Conservation (phyloP, 2,888 invertebrate genomes). For the Lithophane socia region DNA sequence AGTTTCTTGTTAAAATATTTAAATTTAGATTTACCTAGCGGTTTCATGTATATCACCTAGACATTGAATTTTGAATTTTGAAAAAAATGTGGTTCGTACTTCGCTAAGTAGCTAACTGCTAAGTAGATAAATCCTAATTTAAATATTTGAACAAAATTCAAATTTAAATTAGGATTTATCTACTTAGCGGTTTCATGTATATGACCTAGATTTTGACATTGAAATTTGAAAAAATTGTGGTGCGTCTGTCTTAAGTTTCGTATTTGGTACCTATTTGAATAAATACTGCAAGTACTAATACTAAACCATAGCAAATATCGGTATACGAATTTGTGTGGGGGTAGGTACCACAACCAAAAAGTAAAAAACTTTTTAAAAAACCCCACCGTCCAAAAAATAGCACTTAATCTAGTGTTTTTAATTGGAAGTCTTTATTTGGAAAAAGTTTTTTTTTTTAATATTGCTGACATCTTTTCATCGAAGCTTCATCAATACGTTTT, state of each 20-base stretch:
- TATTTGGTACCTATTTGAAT: not conserved
- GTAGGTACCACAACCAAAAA: too few species aligned
- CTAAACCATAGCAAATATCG: too few species aligned
- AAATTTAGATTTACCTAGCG: not conserved
- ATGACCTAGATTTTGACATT: not conserved
- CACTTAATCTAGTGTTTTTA: too few species aligned
- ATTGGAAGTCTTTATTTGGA: too few species aligned
- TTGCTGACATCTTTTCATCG: not conserved
- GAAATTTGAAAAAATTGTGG: not conserved
- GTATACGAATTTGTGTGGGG: too few species aligned
- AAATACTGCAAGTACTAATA: not conserved
- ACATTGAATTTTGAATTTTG: not conserved
- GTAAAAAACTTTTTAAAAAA: too few species aligned
- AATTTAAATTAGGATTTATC: not conserved
- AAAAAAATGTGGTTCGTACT: too few species aligned
- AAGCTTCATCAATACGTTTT: not conserved
- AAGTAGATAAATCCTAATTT: too few species aligned
- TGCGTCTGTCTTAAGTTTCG: not conserved
- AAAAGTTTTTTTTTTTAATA: too few species aligned
- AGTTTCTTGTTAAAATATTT: slow-evolving; percentile 6
- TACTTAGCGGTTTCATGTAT: not conserved
- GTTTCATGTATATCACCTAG: not conserved
- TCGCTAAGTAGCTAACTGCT: too few species aligned
- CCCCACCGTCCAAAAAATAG: too few species aligned
- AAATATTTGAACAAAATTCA: not conserved